phyloP scores from a whole-genome alignment of 2,113 vertebrate genomes.

The Empidonax traillii region DNA sequence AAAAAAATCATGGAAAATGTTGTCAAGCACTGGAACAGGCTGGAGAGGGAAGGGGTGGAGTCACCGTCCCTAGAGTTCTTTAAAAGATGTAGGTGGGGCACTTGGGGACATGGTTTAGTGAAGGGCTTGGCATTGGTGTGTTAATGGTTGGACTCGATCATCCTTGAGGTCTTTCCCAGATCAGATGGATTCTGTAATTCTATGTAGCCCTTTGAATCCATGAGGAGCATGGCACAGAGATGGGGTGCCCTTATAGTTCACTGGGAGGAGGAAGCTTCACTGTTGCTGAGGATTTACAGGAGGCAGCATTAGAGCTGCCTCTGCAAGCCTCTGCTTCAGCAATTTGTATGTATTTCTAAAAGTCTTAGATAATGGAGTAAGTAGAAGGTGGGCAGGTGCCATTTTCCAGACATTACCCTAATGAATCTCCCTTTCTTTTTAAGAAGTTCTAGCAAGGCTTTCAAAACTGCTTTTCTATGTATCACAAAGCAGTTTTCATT shows the following conservation, averaged over 20 bases:
- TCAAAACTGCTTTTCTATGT: not conserved
- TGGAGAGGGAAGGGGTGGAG: not conserved
- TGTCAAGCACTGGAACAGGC: not conserved
- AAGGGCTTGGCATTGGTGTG: not conserved
- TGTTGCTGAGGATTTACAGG: not conserved
- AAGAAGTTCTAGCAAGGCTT: not conserved
- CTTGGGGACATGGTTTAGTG: not conserved
- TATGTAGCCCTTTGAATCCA: rapidly evolving
- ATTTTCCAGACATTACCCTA: not conserved
- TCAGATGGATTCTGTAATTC: not conserved
- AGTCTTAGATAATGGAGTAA: not conserved
- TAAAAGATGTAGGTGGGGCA: not conserved
- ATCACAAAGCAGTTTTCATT: not conserved
- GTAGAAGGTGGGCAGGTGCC: not conserved
- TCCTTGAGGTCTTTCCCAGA: not conserved
- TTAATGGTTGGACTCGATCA: not conserved
- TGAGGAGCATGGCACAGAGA: not conserved
- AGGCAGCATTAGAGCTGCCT: not conserved
- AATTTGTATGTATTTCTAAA: not conserved
- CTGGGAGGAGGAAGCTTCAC: not conserved
- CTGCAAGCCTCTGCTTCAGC: not conserved
- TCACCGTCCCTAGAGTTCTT: not conserved
- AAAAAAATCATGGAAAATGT: not conserved
- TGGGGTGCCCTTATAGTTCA: not conserved
- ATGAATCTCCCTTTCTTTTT: not conserved